phyloP scores from a whole-genome alignment of 2,888 invertebrate genomes.

The Agrenia bidenticulata region DNA sequence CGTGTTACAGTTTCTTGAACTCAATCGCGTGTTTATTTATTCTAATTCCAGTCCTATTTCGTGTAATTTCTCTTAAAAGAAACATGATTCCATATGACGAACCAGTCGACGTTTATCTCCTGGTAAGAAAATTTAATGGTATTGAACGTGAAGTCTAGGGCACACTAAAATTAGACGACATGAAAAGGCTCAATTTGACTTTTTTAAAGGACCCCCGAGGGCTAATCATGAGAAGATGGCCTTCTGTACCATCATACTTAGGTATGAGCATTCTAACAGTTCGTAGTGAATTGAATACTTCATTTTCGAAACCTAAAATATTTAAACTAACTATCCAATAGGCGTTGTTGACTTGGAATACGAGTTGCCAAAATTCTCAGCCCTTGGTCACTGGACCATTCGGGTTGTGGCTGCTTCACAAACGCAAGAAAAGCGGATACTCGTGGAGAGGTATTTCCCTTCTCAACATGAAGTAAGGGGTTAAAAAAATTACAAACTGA shows the following conservation, averaged over 20 bases:
- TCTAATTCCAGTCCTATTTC: constrained; percentile 55
- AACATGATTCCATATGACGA: constrained; percentile 57
- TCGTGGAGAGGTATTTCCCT: constrained; percentile 57
- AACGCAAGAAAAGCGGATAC: constrained; percentile 55
- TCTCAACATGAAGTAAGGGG: constrained; percentile 56
- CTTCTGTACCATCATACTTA: constrained; percentile 15
- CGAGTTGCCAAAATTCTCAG: constrained; percentile 56
- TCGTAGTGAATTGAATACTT: too few relatives aligned
- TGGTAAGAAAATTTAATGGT: constrained; percentile 54
- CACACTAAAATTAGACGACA: not conserved
- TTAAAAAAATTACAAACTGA: too few relatives aligned
- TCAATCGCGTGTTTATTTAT: not conserved
- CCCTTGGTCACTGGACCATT: constrained; percentile 57
- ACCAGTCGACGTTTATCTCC: constrained; percentile 56
- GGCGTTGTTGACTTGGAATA: constrained; percentile 56
- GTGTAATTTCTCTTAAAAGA: constrained; percentile 56
- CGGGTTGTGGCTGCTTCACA: constrained; percentile 56
- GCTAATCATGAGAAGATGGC: constrained; percentile 55
- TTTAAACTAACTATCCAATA: too few relatives aligned
- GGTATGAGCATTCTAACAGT: too few relatives aligned
- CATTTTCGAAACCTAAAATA: too few relatives aligned
- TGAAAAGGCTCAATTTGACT: constrained; percentile 2
- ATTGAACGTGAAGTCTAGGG: not conserved
- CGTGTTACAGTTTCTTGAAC: too few relatives aligned
- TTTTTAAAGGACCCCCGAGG: constrained; percentile 56